These are phyloP conservation scores for Drosophila bocki DNA, from an alignment of 1,140 invertebrate genomes.

Conservation along the genomic window DNA sequence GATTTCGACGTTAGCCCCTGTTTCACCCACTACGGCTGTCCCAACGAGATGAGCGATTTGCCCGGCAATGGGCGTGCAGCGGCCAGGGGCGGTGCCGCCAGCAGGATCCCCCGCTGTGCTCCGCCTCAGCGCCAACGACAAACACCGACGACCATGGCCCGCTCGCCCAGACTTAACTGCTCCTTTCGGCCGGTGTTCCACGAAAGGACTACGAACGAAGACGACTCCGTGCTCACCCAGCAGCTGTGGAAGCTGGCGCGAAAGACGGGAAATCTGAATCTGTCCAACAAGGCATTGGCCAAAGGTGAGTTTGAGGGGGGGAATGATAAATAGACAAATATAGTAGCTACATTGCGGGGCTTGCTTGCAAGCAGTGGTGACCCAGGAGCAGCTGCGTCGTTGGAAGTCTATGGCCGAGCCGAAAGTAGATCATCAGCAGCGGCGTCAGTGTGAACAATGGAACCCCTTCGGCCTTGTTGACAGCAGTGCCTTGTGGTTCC, in stretches of 20 bases:
- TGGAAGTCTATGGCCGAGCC: constrained; percentile 38
- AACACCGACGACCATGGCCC: background rate
- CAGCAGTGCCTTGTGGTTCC: constrained; percentile 69
- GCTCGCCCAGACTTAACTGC: constrained; percentile 20
- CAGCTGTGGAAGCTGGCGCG: constrained; percentile 91
- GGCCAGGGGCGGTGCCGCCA: constrained; percentile 7
- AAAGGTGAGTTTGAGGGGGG: constrained; percentile 87
- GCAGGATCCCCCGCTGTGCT: constrained; percentile 54
- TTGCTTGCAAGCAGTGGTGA: constrained; percentile 41
- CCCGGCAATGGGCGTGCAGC: background rate
- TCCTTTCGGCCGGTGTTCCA: constrained; percentile 89
- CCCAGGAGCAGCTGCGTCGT: constrained; percentile 35
- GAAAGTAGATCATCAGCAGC: background rate
- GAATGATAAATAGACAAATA: background rate
- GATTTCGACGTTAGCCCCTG: constrained; percentile 28
- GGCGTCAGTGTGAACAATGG: background rate
- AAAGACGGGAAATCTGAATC: constrained; percentile 91
- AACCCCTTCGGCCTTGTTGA: constrained; percentile 42
- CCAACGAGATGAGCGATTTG: constrained; percentile 36
- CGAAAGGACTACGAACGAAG: constrained; percentile 88
- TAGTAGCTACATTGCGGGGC: constrained; percentile 6
- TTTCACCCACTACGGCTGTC: constrained; percentile 46
- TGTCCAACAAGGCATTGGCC: constrained; percentile 90
- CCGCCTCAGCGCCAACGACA: constrained; percentile 24
- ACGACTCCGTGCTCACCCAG: constrained; percentile 88